phyloP scores from a whole-genome alignment of 2,888 invertebrate species.

The Asteroscopus sphinx region DNA sequence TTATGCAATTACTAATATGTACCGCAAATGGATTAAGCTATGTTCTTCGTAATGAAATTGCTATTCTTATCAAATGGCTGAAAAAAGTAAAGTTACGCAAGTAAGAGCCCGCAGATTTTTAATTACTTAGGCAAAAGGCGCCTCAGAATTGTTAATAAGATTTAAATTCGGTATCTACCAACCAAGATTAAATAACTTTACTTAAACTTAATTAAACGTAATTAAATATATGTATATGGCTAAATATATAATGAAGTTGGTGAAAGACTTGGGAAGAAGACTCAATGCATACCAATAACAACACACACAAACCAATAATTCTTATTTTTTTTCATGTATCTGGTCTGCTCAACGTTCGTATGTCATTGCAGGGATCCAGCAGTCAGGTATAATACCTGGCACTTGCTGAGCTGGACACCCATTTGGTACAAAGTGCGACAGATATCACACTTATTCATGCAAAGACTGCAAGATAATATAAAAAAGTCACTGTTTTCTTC shows the following conservation, averaged over 20 bases:
- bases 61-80: background rate
- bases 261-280: background rate
- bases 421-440: no score
- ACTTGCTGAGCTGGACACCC: no score
- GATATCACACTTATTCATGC: no score
- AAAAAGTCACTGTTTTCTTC: no score
- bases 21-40: background rate
- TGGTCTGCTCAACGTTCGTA: no score
- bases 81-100: slow-evolving; percentile 1
- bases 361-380: no score
- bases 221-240: background rate
- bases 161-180: background rate
- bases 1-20: slow-evolving; percentile 3
- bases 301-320: no score
- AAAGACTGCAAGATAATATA: no score
- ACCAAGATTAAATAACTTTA: background rate
- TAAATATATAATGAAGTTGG: background rate
- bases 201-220: background rate
- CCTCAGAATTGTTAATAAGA: background rate
- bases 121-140: slow-evolving; percentile 10
- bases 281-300: no score
- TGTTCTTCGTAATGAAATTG: background rate
- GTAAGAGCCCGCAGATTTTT: slow-evolving; percentile 18
- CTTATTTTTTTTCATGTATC: no score
- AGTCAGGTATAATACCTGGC: no score